phyloP scores from a whole-genome alignment of 2,888 invertebrate genomes.

The Sisyra nigra region DNA sequence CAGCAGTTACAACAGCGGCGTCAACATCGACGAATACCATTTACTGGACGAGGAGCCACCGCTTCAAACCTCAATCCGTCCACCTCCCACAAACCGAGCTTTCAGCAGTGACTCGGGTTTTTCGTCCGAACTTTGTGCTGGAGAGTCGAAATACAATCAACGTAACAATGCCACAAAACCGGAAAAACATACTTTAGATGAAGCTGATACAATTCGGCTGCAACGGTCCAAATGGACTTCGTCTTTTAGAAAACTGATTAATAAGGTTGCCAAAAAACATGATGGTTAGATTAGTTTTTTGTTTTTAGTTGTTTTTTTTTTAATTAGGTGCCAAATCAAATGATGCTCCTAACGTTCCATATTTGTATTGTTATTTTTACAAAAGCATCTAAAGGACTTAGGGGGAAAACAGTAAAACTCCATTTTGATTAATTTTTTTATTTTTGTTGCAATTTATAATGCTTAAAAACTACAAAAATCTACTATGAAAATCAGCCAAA shows the following conservation, averaged over 20 bases:
- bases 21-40: conserved; percentile 7
- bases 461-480: too few relatives aligned
- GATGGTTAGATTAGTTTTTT: conserved; percentile 2
- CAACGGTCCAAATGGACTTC: conserved; percentile 41
- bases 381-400: too few relatives aligned
- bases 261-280: conserved; percentile 14
- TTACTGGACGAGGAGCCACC: conserved; percentile 1
- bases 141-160: conserved; percentile 24
- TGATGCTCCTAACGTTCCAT: too few relatives aligned
- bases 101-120: conserved; percentile 33
- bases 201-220: conserved; percentile 28
- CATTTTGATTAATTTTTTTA: too few relatives aligned
- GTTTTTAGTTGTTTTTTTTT: too few relatives aligned
- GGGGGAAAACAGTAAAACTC: too few relatives aligned
- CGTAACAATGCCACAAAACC: conserved; percentile 20
- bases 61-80: not conserved
- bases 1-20: conserved; percentile 6
- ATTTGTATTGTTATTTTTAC: too few relatives aligned
- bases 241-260: conserved; percentile 38
- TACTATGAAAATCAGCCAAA: too few relatives aligned
- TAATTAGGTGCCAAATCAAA: too few relatives aligned
- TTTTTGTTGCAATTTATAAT: too few relatives aligned
- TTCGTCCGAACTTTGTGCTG: conserved; percentile 30
- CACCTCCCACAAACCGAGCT: conserved; percentile 16
- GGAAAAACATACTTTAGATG: conserved; percentile 25